Evolutionary conservation across 2,113 vertebrate genomes (phyloP).

Genomic region (Hyla sarda): DNA sequence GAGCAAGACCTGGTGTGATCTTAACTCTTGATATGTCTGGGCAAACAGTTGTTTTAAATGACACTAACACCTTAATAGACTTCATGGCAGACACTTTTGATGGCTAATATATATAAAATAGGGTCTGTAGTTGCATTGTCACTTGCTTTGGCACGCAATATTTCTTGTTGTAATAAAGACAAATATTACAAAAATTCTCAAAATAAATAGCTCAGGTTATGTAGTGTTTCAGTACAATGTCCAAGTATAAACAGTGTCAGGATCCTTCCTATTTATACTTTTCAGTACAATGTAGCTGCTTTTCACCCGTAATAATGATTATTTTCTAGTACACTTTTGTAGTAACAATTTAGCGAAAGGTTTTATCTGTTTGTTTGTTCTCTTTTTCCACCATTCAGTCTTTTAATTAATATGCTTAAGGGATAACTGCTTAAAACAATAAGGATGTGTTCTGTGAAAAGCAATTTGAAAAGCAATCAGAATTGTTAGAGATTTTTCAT

Average conservation of each 20-base stretch:
- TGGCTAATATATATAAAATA: too few species aligned
- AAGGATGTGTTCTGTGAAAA: constrained; percentile 15
- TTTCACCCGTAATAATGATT: background rate
- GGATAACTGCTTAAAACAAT: constrained; percentile 47
- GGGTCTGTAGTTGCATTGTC: too few species aligned
- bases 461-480: constrained; percentile 47
- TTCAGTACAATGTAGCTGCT: background rate
- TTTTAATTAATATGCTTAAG: constrained; percentile 48
- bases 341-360: background rate
- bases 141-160: too few species aligned
- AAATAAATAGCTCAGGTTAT: background rate
- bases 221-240: background rate
- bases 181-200: background rate
- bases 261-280: too few species aligned
- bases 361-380: constrained; percentile 19
- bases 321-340: background rate
- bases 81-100: too few species aligned
- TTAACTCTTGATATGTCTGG: too few species aligned
- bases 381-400: background rate
- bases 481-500: constrained; percentile 44
- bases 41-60: too few species aligned
- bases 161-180: too few species aligned
- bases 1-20: too few species aligned
- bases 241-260: too few species aligned
- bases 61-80: too few species aligned